These are phyloP conservation scores for Phocides pigmalion DNA, from an alignment of 1,140 invertebrate genomes.

Conservation along the genomic window DNA sequence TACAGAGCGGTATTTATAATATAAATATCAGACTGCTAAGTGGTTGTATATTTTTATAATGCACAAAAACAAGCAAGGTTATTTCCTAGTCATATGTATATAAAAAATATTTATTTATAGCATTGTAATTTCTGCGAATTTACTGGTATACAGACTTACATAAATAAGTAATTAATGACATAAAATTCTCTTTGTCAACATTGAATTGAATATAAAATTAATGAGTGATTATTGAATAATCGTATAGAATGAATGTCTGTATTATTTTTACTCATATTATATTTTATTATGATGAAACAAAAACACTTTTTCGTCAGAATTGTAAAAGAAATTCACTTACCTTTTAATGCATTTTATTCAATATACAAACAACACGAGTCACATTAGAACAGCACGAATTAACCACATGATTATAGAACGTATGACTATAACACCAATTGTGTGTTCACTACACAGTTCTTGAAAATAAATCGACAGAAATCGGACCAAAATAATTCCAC, in stretches of 20 bases:
- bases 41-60: not conserved
- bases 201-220: not conserved
- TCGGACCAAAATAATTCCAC: slow-evolving; percentile 52
- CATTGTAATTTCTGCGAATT: not conserved
- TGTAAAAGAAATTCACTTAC: not conserved
- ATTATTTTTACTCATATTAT: not conserved
- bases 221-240: not conserved
- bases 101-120: not conserved
- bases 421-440: not conserved
- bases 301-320: not conserved
- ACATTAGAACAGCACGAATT: not conserved
- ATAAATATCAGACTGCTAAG: too few species aligned
- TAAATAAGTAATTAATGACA: not conserved
- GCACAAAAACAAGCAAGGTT: not conserved
- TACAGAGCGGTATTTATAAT: too few species aligned
- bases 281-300: not conserved
- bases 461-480: slow-evolving; percentile 4
- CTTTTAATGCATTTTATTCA: not conserved
- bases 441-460: too few species aligned
- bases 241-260: not conserved
- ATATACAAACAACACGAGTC: not conserved
- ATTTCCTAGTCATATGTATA: not conserved
- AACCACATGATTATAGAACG: not conserved
- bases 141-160: not conserved
- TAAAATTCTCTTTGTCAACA: not conserved